Evolutionary conservation across 2,888 invertebrate species (phyloP), one percentile per base, ranked within the genome.

Genomic region (Coelogynopora nodosa): DNA sequence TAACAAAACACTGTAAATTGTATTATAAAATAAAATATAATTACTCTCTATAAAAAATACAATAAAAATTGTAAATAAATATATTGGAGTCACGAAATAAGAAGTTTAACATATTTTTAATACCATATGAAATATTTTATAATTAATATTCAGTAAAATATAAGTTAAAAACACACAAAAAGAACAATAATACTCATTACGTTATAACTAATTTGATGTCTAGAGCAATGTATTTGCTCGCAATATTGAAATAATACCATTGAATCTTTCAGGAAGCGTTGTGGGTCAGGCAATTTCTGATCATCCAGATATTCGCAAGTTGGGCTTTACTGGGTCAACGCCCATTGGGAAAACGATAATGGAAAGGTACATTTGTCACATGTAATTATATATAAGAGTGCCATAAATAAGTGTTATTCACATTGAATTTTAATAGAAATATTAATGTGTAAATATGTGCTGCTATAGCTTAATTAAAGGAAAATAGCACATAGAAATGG

Each of bases 291-390:
- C 97, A 0, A 93, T 98, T 30, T 95, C 96, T 0, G 94, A 95
- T 89, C 97, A 98, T 92, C 94, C 95, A 0, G 92, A 94, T 0
- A 94, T 98, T 0, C 93, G 97, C 88, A 98, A 98, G 91, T 93
- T 98, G 0, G 98, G 97, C 0, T 98, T 98, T 92, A 98, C 98
- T 0, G 98, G 98, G 29, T 97, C 97, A 87, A 98, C 98, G 0
- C 94, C 95, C 88, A 94, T 97, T 84, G 98, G 98, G 87, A 94
- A 95, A 91, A 94, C 94, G 0, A 97, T 98, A 87, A 97, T 98
- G 97, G 94, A 94, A 90, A 95, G 93, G 67, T 87, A 87, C 67
- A 29, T 27, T 26, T 67, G n/a, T n/a, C n/a, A n/a, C n/a, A n/a
- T n/a, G n/a, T n/a, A n/a, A n/a, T n/a, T n/a, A n/a, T n/a, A n/a